Percentiles rank a stretch among this genome's conserved stretches.
phyloP scores from a whole-genome alignment of 2,888 invertebrate species.

The Mythimna albipuncta region DNA sequence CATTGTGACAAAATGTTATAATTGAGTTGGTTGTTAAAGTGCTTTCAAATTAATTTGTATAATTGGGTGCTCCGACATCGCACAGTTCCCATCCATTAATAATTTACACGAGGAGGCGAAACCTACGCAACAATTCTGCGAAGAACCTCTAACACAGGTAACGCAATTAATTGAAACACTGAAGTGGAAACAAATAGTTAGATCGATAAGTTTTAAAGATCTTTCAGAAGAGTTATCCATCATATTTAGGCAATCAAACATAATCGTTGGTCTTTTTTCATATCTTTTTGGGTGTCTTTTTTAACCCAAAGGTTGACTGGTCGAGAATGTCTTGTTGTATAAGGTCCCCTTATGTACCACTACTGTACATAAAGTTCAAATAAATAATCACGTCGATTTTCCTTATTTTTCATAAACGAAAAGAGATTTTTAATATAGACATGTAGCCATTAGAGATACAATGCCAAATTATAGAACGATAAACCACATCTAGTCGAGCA shows the following conservation, averaged over 20 bases:
- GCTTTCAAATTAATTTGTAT: conserved; percentile 32
- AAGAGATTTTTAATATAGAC: neutral
- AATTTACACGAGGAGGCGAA: neutral
- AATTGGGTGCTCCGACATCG: conserved; percentile 23
- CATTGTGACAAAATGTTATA: conserved; percentile 36
- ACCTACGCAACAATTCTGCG: neutral
- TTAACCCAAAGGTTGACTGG: no score
- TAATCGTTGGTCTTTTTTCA: no score
- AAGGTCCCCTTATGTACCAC: no score
- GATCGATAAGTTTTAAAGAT: neutral
- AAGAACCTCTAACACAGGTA: neutral
- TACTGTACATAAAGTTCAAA: no score
- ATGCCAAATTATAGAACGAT: no score
- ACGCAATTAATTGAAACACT: neutral
- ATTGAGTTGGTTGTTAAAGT: conserved; percentile 28
- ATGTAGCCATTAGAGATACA: no score
- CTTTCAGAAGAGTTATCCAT: neutral
- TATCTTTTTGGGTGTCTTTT: no score
- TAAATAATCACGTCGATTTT: no score
- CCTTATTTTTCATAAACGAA: neutral
- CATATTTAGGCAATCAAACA: neutral
- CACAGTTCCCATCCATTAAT: conserved; percentile 9
- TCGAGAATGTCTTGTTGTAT: no score
- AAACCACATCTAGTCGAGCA: neutral
- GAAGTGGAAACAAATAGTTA: neutral